Base-by-base conservation (phyloP, 2,888 invertebrate species). In the Belgica antarctica region DNA sequence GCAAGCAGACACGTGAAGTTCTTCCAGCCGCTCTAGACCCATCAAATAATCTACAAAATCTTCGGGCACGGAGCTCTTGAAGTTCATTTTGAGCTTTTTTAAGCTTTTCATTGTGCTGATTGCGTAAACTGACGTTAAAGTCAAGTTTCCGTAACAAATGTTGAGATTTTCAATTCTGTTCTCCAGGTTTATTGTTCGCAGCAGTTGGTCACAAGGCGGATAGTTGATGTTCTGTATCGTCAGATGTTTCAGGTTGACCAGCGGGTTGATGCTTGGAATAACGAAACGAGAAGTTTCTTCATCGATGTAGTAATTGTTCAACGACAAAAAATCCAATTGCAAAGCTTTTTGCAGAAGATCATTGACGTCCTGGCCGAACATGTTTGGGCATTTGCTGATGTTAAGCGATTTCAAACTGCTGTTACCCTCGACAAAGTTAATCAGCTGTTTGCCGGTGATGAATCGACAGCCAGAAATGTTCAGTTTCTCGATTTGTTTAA, bases 231-330 rank as follows among this genome's bases (percentile, higher is more conserved):
- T 70, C 1, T 61, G 31, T 10, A 70, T 61, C 2, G 10, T 5
- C 5, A 70, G 15, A 10, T 41, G n/a, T 17, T 61, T 41, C 5
- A 70, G n/a, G 27, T 70, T 36, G 0, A 36, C 12, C 24, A 70
- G 22, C 15, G 36, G 1, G 36, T 70, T 70, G 8, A 68, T 68
- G 19, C 57, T 68, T 1, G 68, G 68, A 5, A 68, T 68, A 12
- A 68, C 57, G 15, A 68, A 31, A 17, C 31, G 12, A 8, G 57
- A 68, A 12, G 68, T 68, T 8, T 70, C 70, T 27, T 70, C 59
- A 36, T 61, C 61, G 8, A 70, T 22, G 28, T 70, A 70, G 28
- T 70, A 70, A 61, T 70, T 70, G 61, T 70, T 34, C 1, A 70
- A 1, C 17, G 70, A 22, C 10, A 70, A 7, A 10, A n/a, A 8